These are phyloP conservation scores for Pogona vitticeps DNA, from an alignment of 2,113 vertebrate genomes.

Conservation along the genomic window DNA sequence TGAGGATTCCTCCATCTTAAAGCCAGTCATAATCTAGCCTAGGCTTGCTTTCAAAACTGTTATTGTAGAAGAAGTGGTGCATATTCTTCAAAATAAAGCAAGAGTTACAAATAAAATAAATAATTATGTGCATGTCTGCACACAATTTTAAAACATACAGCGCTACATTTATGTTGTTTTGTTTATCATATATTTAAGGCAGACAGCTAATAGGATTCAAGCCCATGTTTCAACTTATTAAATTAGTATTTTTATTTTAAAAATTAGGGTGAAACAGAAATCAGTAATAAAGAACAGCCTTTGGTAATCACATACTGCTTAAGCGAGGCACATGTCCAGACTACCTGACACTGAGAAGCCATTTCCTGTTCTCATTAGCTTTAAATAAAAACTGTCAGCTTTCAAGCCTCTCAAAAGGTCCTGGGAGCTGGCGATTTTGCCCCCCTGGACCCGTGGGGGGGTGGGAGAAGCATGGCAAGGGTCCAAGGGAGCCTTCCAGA, in stretches of 20 bases:
- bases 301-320: not conserved
- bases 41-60: not conserved
- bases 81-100: not conserved
- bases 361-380: constrained; percentile 6
- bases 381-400: constrained; percentile 12
- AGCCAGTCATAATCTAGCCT: too few relatives aligned
- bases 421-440: too few relatives aligned
- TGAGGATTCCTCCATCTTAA: too few relatives aligned
- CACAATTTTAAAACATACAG: not conserved
- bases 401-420: too few relatives aligned
- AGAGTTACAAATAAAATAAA: too few relatives aligned
- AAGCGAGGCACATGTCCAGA: not conserved
- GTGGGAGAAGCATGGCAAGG: too few relatives aligned
- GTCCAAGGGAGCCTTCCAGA: too few relatives aligned
- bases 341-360: not conserved
- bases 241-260: not conserved
- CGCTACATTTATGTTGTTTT: not conserved
- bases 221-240: not conserved
- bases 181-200: not conserved
- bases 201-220: not conserved
- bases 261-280: not conserved
- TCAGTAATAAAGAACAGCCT: not conserved
- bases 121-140: not conserved
- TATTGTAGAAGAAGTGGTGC: not conserved
- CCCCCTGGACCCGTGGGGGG: too few relatives aligned